A percentile compares a stretch with the other conserved stretches of the same genome.
Evolutionary conservation across 2,113 vertebrate genomes (phyloP).

Genomic region (Otus sunia): DNA sequence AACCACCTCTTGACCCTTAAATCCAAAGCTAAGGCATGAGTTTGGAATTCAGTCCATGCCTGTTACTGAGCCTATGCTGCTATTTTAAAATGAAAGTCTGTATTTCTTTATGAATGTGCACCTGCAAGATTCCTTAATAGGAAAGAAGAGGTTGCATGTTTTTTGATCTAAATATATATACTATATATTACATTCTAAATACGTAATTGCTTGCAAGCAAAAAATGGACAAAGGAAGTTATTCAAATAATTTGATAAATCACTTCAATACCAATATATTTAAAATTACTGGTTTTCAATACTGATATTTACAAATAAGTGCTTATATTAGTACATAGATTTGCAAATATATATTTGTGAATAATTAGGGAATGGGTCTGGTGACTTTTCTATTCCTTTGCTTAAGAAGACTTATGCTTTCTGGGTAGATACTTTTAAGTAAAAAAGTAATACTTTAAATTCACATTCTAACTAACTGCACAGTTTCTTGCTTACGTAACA

Average conservation of each 20-base stretch:
- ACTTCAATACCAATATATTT: not conserved
- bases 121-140: not conserved
- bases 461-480: not conserved
- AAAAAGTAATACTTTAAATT: not conserved
- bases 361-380: not conserved
- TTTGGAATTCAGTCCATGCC: not conserved
- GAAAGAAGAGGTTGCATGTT: not conserved
- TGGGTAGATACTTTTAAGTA: not conserved
- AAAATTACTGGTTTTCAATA: not conserved
- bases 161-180: not conserved
- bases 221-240: not conserved
- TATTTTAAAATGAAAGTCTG: not conserved
- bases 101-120: not conserved
- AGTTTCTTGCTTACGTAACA: not conserved
- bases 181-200: not conserved
- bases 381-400: not conserved
- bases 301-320: not conserved
- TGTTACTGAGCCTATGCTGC: not conserved
- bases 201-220: not conserved
- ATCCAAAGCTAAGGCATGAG: slow-evolving; percentile 8
- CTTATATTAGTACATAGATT: not conserved
- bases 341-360: too few species aligned
- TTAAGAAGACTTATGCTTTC: not conserved
- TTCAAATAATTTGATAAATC: not conserved
- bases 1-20: not conserved